phyloP scores from a whole-genome alignment of 2,888 invertebrate species.

The Netelia melanura region DNA sequence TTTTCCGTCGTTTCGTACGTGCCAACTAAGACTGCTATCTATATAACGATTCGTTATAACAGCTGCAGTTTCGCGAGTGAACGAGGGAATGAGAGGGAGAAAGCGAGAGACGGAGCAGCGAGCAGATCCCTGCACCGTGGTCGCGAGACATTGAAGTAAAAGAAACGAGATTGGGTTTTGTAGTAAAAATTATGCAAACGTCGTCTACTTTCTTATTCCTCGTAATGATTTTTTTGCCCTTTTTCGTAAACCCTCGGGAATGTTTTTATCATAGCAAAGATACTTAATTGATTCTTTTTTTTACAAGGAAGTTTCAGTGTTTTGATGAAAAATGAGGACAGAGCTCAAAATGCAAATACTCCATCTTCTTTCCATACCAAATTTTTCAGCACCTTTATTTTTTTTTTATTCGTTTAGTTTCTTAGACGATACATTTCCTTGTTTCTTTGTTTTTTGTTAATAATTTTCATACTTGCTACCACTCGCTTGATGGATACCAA shows the following conservation, averaged over 20 bases:
- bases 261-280: no score
- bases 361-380: no score
- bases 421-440: no score
- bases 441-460: neutral
- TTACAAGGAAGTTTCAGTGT: no score
- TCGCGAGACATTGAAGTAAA: slow-evolving; percentile 1
- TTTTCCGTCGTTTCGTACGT: neutral
- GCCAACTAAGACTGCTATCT: neutral
- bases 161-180: slow-evolving; percentile 38
- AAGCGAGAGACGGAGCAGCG: slow-evolving; percentile 12
- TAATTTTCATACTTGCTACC: neutral
- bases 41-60: slow-evolving; percentile 36
- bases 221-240: neutral
- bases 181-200: slow-evolving; percentile 43
- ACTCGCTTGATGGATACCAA: slow-evolving; percentile 2
- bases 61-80: slow-evolving; percentile 50
- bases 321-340: no score
- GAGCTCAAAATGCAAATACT: no score
- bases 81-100: slow-evolving; percentile 7
- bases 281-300: no score
- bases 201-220: slow-evolving; percentile 1
- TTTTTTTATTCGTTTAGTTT: no score
- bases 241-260: neutral
- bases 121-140: slow-evolving; percentile 58
- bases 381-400: no score